A percentile compares a stretch with the other conserved stretches of the same genome.
Conservation (phyloP, 2,113 vertebrate genomes). For the Neofelis nebulosa region DNA sequence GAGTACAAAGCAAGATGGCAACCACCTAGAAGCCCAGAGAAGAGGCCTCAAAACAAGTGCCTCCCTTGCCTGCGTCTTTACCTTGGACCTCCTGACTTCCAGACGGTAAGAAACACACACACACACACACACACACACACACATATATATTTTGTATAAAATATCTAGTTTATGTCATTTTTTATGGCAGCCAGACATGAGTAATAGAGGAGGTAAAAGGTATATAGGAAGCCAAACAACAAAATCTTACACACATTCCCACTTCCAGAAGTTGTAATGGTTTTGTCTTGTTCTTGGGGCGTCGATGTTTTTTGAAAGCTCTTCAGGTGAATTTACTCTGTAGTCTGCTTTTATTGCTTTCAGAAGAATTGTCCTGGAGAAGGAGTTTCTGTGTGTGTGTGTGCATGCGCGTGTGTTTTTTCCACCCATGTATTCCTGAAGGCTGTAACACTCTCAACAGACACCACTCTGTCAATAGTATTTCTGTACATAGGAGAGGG, state of each 20-base stretch:
- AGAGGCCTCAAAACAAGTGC: background rate
- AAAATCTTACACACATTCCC: background rate
- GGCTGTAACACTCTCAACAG: background rate
- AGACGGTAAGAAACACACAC: background rate
- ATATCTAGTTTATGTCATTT: background rate
- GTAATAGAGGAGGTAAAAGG: background rate
- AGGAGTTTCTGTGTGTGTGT: background rate
- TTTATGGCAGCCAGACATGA: background rate
- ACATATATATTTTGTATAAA: background rate
- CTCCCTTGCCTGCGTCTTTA: background rate
- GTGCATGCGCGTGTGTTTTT: background rate
- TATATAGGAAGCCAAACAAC: background rate
- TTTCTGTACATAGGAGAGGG: background rate
- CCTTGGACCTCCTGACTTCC: background rate
- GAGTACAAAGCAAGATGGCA: background rate
- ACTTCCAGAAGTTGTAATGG: background rate
- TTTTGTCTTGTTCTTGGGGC: background rate
- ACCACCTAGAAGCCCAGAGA: background rate
- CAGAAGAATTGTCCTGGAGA: background rate
- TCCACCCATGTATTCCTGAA: rapidly evolving
- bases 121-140: too few species aligned
- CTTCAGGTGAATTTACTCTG: background rate
- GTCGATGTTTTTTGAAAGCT: background rate
- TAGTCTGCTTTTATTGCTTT: background rate
- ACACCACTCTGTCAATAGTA: background rate